Conservation (phyloP, 2,797 vertebrate species). For the Gadopsis bispinosus region DNA sequence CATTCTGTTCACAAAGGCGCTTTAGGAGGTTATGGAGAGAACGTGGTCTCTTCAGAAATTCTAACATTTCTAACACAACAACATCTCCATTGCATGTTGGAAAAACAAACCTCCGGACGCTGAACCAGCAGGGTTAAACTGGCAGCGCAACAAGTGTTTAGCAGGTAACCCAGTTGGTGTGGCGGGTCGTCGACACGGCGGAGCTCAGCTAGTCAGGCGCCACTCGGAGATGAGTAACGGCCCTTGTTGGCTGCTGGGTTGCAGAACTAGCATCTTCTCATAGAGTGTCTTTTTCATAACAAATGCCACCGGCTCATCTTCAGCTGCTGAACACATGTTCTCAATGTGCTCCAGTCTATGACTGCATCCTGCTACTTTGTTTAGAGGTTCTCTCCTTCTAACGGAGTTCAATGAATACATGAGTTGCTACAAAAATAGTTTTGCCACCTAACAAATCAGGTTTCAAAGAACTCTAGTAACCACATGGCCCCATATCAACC, state of each 20-base stretch:
- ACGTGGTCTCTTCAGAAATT: neutral
- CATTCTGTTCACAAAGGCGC: neutral
- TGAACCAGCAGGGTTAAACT: slow-evolving; percentile 17
- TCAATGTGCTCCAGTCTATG: neutral
- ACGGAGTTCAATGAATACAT: neutral
- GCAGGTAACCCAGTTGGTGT: slow-evolving; percentile 40
- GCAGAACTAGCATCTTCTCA: neutral
- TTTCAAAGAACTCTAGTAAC: slow-evolving; percentile 3
- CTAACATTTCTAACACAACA: neutral
- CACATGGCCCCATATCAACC: neutral
- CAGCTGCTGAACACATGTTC: neutral
- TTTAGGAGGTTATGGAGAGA: neutral
- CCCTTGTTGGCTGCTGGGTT: slow-evolving; percentile 19
- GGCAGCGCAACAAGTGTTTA: slow-evolving; percentile 21
- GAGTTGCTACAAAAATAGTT: neutral
- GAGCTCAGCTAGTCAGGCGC: slow-evolving; percentile 17
- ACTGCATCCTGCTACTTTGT: neutral
- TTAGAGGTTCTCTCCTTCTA: neutral
- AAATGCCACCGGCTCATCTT: neutral
- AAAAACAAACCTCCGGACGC: slow-evolving; percentile 7
- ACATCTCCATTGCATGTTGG: neutral
- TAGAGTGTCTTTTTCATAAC: neutral
- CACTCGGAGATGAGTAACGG: neutral
- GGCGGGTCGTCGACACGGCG: slow-evolving; percentile 32
- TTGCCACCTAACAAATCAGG: neutral